Percentiles rank a stretch among this genome's conserved stretches.
Evolutionary conservation across 2,797 vertebrate species (phyloP).

Genomic region (Menidia menidia): DNA sequence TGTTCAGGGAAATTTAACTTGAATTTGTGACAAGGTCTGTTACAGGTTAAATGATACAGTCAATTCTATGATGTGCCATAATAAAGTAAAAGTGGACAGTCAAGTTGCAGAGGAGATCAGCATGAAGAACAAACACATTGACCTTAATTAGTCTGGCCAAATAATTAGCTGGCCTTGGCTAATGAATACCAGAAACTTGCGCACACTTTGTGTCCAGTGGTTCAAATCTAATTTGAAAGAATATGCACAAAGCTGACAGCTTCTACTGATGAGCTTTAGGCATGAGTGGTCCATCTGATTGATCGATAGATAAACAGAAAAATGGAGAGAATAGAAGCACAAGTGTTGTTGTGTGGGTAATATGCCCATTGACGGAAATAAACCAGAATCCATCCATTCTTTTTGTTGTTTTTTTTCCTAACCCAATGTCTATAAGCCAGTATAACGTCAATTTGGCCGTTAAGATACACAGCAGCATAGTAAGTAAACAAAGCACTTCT

Average conservation of each 20-base stretch:
- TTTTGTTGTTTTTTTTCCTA: too few species aligned
- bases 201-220: conserved; percentile 36
- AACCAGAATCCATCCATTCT: conserved; percentile 20
- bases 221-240: conserved; percentile 76
- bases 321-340: conserved; percentile 46
- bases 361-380: conserved; percentile 16
- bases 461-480: conserved; percentile 11
- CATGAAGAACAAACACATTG: conserved; percentile 77
- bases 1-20: neutral
- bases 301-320: conserved; percentile 56
- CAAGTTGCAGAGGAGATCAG: conserved; percentile 75
- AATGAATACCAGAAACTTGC: conserved; percentile 71
- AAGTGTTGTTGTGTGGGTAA: conserved; percentile 31
- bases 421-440: neutral
- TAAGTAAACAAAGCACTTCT: neutral
- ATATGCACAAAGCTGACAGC: conserved; percentile 74
- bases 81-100: conserved; percentile 77
- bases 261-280: conserved; percentile 76
- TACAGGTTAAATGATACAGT: conserved; percentile 37
- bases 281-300: conserved; percentile 71
- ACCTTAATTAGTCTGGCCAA: conserved; percentile 85
- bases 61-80: conserved; percentile 59
- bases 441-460: neutral
- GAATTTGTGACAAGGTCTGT: neutral
- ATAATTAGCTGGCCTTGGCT: conserved; percentile 86